Percentiles rank a stretch among this genome's conserved stretches.
Evolutionary conservation across 2,113 vertebrate species (phyloP).

Genomic region (Percina caprodes): DNA sequence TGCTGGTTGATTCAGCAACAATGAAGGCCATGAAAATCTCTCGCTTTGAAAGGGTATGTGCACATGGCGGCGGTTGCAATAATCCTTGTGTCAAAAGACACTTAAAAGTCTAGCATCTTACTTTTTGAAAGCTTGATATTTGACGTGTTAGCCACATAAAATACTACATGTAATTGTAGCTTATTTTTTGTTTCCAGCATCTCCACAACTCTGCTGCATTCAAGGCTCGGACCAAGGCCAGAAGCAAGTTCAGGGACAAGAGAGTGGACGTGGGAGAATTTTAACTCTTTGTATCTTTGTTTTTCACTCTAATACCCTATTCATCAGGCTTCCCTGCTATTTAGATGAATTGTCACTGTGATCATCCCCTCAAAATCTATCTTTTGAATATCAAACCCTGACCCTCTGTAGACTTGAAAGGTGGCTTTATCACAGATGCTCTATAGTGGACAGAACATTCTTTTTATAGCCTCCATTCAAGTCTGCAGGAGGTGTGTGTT

Average conservation of each 20-base stretch:
- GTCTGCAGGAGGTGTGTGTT: background rate
- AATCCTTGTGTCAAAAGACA: background rate
- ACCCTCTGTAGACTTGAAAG: background rate
- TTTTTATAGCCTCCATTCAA: background rate
- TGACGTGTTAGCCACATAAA: background rate
- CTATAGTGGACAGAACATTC: background rate
- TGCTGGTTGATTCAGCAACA: slow-evolving; percentile 91
- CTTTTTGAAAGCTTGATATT: background rate
- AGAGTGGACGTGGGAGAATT: slow-evolving; percentile 96
- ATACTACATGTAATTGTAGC: accelerated
- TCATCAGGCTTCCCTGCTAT: slow-evolving; percentile 42
- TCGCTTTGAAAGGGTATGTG: slow-evolving; percentile 93
- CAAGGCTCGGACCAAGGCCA: slow-evolving; percentile 98
- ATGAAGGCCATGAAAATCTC: slow-evolving; percentile 97
- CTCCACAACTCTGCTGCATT: slow-evolving; percentile 98
- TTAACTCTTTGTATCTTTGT: slow-evolving; percentile 71
- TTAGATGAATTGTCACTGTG: slow-evolving; percentile 35
- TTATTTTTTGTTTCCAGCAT: slow-evolving; percentile 82
- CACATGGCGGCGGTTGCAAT: background rate
- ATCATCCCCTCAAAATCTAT: slow-evolving; percentile 1
- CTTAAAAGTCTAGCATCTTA: background rate
- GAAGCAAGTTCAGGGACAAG: slow-evolving; percentile 98
- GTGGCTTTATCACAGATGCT: background rate
- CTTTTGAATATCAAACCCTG: slow-evolving; percentile 11
- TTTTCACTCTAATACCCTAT: slow-evolving; percentile 16